Percentiles rank a stretch among this genome's conserved stretches.
phyloP scores from a whole-genome alignment of 2,113 vertebrate species.

The Saccopteryx bilineata region DNA sequence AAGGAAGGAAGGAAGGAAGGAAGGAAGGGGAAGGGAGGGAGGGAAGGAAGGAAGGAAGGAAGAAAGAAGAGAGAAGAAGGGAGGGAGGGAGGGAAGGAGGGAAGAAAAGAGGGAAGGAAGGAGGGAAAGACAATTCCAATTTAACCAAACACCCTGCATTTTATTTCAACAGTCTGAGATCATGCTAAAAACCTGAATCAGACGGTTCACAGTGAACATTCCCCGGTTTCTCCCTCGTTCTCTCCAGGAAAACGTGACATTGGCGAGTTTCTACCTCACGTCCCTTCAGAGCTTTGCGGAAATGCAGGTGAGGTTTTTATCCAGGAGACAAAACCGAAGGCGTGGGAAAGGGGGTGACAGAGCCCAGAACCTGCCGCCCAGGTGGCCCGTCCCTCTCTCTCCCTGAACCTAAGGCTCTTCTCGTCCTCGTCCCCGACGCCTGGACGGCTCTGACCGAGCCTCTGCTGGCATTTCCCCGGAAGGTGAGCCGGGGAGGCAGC shows the following conservation, averaged over 20 bases:
- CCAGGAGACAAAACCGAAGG: not conserved
- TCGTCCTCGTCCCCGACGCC: too few relatives aligned
- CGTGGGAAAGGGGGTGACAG: not conserved
- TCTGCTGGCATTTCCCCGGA: accelerated
- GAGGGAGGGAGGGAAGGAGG: too few relatives aligned
- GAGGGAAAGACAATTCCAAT: not conserved
- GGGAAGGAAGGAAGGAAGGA: too few relatives aligned
- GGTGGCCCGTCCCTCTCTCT: accelerated
- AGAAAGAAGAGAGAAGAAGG: too few relatives aligned
- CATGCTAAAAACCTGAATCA: accelerated
- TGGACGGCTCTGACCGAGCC: too few relatives aligned
- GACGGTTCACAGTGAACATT: not conserved
- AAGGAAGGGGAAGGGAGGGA: not conserved
- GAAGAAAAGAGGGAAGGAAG: too few relatives aligned
- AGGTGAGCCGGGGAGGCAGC: too few relatives aligned
- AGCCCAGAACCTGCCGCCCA: not conserved
- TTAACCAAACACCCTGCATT: not conserved
- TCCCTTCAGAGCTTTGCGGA: not conserved
- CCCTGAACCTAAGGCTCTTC: too few relatives aligned
- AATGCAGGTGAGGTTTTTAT: not conserved
- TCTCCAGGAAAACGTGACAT: not conserved
- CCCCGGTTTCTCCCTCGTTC: not conserved
- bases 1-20: too few relatives aligned
- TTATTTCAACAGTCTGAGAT: accelerated
- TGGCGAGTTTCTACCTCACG: not conserved